These are phyloP conservation scores for Scaptomyza flava DNA, from an alignment of 2,888 invertebrate genomes.

Conservation along the genomic window DNA sequence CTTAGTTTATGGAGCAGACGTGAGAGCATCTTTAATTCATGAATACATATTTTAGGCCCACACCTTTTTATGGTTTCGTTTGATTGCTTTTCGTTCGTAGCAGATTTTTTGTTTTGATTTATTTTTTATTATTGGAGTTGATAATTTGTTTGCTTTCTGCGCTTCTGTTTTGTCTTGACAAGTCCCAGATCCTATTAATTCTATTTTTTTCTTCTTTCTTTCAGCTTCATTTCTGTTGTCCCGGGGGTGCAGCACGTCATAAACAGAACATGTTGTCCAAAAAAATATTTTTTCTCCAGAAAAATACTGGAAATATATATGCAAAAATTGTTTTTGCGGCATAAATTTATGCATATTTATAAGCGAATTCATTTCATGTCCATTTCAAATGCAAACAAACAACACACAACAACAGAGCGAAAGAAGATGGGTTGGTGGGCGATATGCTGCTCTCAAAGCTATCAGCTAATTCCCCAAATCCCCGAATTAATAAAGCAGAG, in stretches of 20 bases:
- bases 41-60: neutral
- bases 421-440: neutral
- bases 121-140: slow-evolving; percentile 5
- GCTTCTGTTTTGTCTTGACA: slow-evolving; percentile 20
- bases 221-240: slow-evolving; percentile 53
- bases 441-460: slow-evolving; percentile 41
- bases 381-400: slow-evolving; percentile 79
- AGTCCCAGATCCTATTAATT: slow-evolving; percentile 72
- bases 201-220: slow-evolving; percentile 43
- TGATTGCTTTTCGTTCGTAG: slow-evolving; percentile 24
- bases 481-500: slow-evolving; percentile 78
- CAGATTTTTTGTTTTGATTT: neutral
- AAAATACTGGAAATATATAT: slow-evolving; percentile 17
- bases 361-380: slow-evolving; percentile 67
- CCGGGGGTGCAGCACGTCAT: slow-evolving; percentile 45
- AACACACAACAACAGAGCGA: slow-evolving; percentile 41
- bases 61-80: neutral
- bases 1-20: slow-evolving; percentile 62
- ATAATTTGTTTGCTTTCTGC: slow-evolving; percentile 32
- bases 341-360: slow-evolving; percentile 79
- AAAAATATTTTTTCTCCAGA: slow-evolving; percentile 33
- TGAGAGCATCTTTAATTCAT: slow-evolving; percentile 27
- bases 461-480: slow-evolving; percentile 78
- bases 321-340: slow-evolving; percentile 37
- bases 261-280: slow-evolving; percentile 52